Evolutionary conservation across 1,140 invertebrate species (phyloP), one percentile per base, ranked within the genome.

Genomic region (Mercenaria mercenaria): DNA sequence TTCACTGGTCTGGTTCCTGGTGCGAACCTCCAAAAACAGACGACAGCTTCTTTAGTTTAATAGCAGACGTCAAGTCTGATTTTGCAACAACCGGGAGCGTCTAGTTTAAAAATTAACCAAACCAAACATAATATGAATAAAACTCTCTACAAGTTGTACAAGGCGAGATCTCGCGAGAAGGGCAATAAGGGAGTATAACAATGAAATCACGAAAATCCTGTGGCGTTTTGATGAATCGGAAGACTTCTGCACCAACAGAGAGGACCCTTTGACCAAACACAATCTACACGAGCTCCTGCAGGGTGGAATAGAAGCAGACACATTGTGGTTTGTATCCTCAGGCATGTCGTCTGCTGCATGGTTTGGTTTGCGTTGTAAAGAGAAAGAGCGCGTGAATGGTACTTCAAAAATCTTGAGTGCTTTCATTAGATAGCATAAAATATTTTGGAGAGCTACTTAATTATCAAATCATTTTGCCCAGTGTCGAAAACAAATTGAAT

Each of bases 51-150:
- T 64, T 59, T 64, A n/a, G n/a, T 64, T 29, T 4, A 64, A 29
- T 6, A 39, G 26, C 83, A 85, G 83, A 85, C 83, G 69, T 56
- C 50, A 37, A 50, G 83, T 85, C 83, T 85, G 67, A 15, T 8
- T 56, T 23, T 85, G 34, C 41, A 37, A 56, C 50, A 74, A 84
- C 23, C 43, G 10, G 69, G 41, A 47, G 64, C 8, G n/a, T n/a
- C 41, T 32, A 41, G 15, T 11, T 39, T 85, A 69, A n/a, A 39
- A 56, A 1, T 85, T 43, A 41, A 85, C 64, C n/a, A 34, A 37
- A 20, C 32, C 13, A 50, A 67, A 50, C 50, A 85, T 59, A 52
- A 59, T 85, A 50, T 59, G 83, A 85, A 74, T 56, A 56, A 74
- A 72, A 52, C 3, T 29, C 67, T 59, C 29, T 3, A 34, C 29